Conservation (phyloP, 2,888 invertebrate species). For the Pollenia amentaria region DNA sequence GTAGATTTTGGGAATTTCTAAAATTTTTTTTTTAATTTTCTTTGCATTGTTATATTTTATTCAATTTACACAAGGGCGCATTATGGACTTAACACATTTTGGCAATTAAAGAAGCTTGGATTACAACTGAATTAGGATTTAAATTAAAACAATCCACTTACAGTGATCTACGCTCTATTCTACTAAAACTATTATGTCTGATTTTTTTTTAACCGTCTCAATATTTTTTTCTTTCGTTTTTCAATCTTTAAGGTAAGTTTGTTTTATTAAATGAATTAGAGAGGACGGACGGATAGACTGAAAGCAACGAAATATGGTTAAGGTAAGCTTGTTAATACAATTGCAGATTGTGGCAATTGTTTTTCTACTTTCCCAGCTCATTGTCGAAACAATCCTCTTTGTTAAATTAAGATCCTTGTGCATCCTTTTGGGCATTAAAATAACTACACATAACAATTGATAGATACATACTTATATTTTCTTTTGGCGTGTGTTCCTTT, state of each 20-base stretch:
- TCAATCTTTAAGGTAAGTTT: constrained; percentile 30
- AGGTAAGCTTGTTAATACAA: constrained; percentile 61
- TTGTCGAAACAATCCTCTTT: constrained; percentile 61
- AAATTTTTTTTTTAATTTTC: constrained; percentile 10
- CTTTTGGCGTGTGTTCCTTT: constrained; percentile 64
- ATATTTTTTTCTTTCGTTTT: constrained; percentile 17
- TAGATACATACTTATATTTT: constrained; percentile 32
- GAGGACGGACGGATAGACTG: not conserved
- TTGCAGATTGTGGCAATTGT: constrained; percentile 57
- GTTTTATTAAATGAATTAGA: constrained; percentile 55
- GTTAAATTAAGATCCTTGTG: constrained; percentile 55
- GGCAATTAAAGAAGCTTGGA: constrained; percentile 79
- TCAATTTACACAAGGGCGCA: constrained; percentile 77
- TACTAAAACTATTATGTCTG: not conserved
- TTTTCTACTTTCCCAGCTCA: constrained; percentile 26
- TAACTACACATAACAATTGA: constrained; percentile 49
- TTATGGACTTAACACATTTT: constrained; percentile 83
- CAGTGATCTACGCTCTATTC: constrained; percentile 46
- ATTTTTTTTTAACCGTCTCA: constrained; percentile 53
- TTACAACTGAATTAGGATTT: constrained; percentile 80
- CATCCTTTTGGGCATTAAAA: constrained; percentile 50
- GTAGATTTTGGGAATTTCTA: constrained; percentile 39
- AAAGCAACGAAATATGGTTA: constrained; percentile 33
- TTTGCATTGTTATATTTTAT: constrained; percentile 42
- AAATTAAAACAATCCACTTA: constrained; percentile 78